Evolutionary conservation across 2,888 invertebrate genomes (phyloP).

Genomic region (Margaritifera margaritifera): DNA sequence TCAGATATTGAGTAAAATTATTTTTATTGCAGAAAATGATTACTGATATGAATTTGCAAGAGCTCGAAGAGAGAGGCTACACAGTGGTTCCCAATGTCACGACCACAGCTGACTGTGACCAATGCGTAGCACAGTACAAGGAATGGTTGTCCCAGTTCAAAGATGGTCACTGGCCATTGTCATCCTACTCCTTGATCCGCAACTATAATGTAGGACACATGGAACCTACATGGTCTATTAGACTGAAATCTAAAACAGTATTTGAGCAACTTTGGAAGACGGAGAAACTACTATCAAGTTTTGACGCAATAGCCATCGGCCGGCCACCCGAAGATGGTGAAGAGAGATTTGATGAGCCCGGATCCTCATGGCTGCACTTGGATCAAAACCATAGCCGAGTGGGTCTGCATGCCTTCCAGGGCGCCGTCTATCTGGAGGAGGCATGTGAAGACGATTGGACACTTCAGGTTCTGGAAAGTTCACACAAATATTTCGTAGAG

Average conservation of each 20-base stretch:
- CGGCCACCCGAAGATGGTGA: constrained; percentile 61
- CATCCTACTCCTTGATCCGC: constrained; percentile 53
- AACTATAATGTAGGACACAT: constrained; percentile 56
- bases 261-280: constrained; percentile 64
- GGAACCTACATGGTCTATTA: constrained; percentile 56
- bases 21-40: constrained; percentile 18
- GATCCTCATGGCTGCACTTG: constrained; percentile 55
- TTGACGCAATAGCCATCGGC: constrained; percentile 65
- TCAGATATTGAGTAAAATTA: too few relatives aligned
- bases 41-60: constrained; percentile 25
- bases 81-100: constrained; percentile 52
- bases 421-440: constrained; percentile 54
- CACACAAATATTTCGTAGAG: constrained; percentile 41
- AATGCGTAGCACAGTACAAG: constrained; percentile 39
- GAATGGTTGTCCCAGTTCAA: constrained; percentile 52
- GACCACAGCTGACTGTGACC: constrained; percentile 43
- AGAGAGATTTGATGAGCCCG: constrained; percentile 36
- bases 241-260: constrained; percentile 54
- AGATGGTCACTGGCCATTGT: constrained; percentile 43
- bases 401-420: constrained; percentile 65
- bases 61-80: constrained; percentile 50
- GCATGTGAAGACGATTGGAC: constrained; percentile 52
- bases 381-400: constrained; percentile 54
- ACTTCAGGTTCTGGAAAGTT: constrained; percentile 49
- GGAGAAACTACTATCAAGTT: constrained; percentile 57